phyloP scores from a whole-genome alignment of 53 echinoderm and acorn worm species.

The Luidia sarsii region DNA sequence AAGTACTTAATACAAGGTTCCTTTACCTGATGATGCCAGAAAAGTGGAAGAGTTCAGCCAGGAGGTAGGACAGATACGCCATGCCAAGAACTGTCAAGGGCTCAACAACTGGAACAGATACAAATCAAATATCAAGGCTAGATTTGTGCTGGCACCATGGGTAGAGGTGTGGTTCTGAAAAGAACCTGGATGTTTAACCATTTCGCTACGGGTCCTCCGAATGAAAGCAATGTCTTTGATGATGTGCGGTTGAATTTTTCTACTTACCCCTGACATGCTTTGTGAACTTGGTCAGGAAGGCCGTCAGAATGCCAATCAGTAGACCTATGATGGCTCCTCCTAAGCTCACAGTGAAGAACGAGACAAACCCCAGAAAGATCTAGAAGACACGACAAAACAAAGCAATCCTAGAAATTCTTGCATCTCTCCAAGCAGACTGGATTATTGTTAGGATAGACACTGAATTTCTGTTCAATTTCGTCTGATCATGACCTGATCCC shows the following conservation, averaged over 20 bases:
- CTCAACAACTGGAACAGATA: slow-evolving; percentile 68
- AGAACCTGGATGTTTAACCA: too few species aligned
- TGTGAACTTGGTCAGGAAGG: slow-evolving; percentile 78
- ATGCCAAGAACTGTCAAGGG: slow-evolving; percentile 87
- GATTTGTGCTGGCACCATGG: too few species aligned
- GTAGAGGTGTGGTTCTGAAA: too few species aligned
- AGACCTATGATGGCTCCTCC: slow-evolving; percentile 81
- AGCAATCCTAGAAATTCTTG: not conserved
- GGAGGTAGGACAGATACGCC: slow-evolving; percentile 91
- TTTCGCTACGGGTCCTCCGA: too few species aligned
- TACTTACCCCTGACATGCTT: slow-evolving; percentile 75
- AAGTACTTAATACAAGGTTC: not conserved
- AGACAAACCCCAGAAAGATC: slow-evolving; percentile 69
- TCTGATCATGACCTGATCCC: too few species aligned
- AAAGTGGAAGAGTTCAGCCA: slow-evolving; percentile 84
- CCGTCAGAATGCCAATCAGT: slow-evolving; percentile 77
- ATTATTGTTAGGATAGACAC: too few species aligned
- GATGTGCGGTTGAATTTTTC: too few species aligned
- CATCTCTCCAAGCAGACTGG: not conserved
- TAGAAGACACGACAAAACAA: slow-evolving; percentile 1
- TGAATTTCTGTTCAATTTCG: not conserved
- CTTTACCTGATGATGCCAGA: slow-evolving; percentile 87
- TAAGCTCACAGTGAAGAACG: slow-evolving; percentile 94
- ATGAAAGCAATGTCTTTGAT: too few species aligned
- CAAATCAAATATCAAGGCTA: too few species aligned